phyloP scores from a whole-genome alignment of 1,140 invertebrate species.

The Eumeta japonica region DNA sequence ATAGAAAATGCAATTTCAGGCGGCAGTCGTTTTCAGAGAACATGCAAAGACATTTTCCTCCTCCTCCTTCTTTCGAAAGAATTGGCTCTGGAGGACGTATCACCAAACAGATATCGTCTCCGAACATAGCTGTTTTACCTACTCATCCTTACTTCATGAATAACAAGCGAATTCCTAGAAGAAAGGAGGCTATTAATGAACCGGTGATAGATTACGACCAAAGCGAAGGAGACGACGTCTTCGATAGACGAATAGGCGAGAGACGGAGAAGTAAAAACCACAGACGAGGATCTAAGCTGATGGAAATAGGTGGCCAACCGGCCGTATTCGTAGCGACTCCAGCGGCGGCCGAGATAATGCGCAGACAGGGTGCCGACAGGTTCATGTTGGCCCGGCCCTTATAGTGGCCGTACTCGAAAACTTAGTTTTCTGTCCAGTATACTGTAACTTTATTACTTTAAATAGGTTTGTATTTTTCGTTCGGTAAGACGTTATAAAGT shows the following conservation, averaged over 20 bases:
- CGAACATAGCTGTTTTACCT: conserved; percentile 26
- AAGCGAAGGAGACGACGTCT: conserved; percentile 49
- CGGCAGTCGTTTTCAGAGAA: conserved; percentile 49
- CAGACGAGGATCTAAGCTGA: conserved; percentile 30
- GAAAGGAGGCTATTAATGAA: conserved; percentile 40
- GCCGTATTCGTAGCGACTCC: conserved; percentile 48
- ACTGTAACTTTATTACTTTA: too few species aligned
- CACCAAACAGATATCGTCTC: conserved; percentile 36
- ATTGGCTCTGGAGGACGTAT: conserved; percentile 22
- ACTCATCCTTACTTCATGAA: conserved; percentile 31
- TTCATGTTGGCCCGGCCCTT: conserved; percentile 43
- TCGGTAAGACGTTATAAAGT: too few species aligned
- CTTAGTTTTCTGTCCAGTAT: too few species aligned
- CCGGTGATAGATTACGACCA: conserved; percentile 54
- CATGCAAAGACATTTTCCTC: conserved; percentile 39
- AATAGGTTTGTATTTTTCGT: too few species aligned
- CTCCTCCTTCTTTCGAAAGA: conserved; percentile 23
- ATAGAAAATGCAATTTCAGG: conserved; percentile 25
- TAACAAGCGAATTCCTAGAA: conserved; percentile 30
- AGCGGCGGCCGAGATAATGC: conserved; percentile 44
- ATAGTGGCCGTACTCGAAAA: too few species aligned
- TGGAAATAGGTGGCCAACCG: conserved; percentile 41
- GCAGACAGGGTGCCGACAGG: conserved; percentile 44
- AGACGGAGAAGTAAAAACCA: conserved; percentile 27
- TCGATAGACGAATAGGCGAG: conserved; percentile 36